Conservation (phyloP, 2,113 vertebrate species). For the Hydrochoerus hydrochaeris region DNA sequence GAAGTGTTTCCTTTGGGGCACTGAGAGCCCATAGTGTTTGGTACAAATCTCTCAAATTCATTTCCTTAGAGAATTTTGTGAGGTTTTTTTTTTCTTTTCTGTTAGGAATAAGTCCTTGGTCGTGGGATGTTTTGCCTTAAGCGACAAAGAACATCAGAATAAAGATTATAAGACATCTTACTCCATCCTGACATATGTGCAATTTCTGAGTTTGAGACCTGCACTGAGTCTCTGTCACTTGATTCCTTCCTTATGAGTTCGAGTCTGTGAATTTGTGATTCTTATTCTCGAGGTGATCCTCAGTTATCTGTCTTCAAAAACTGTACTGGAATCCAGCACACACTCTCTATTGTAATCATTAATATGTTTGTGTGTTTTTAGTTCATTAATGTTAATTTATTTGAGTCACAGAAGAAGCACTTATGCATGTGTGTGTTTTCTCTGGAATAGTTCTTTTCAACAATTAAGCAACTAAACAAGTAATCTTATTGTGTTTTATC, state of each 20-base stretch:
- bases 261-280: neutral
- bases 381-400: neutral
- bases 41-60: no score
- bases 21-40: neutral
- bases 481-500: neutral
- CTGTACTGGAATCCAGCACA: neutral
- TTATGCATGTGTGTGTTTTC: neutral
- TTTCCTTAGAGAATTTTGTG: neutral
- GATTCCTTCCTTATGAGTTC: neutral
- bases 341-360: neutral
- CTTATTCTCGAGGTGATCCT: neutral
- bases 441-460: neutral
- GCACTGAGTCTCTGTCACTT: neutral
- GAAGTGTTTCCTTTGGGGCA: neutral
- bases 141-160: neutral
- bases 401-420: neutral
- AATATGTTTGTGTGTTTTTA: neutral
- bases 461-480: neutral
- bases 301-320: neutral
- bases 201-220: neutral
- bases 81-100: neutral
- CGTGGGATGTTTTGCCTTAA: neutral
- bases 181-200: neutral
- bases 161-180: neutral
- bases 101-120: neutral